Base-by-base conservation (phyloP, 2,888 invertebrate genomes). In the Calliopum simillimum region DNA sequence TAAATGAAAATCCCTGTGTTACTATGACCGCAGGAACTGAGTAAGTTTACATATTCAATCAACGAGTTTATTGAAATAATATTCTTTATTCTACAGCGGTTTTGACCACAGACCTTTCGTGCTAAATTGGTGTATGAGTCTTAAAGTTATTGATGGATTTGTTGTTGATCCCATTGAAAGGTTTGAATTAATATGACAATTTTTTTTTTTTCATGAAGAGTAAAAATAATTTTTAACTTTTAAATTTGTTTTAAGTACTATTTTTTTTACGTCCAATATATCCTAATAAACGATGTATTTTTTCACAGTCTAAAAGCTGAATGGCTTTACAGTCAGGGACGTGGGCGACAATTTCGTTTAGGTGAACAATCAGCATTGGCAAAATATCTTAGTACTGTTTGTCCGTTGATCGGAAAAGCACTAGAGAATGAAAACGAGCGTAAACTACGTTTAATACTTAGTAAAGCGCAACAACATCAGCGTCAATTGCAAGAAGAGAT, bases 241-340 rank as follows among this genome's bases (percentile, higher is more conserved):
- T 12, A 3, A 16, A 3, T 44, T 46, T 44, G 4, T 6, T n/a
- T 14, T 33, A 58, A 5, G 23, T n/a, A 53, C 19, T 23, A 21
- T 25, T 44, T 13, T 2, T 6, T 61, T 43, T 33, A 2, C 21
- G 8, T n/a, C 0, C 12, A 33, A 2, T 33, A 33, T 6, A 2
- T 49, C 4, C 16, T 14, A 25, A 33, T n/a, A 33, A 14, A 51
- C 51, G 2, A 41, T 61, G 55, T 53, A 1, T 12, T 53, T 21
- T 3, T n/a, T 65, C 70, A n/a, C 58, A 96, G 97, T 84, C 88
- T 97, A 76, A 94, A 95, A 88, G 97, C 96, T 0, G 97, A 97
- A 84, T 98, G 97, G 97, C 87, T 97, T 70, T 97, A 96, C 87
- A 96, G 96, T 75, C 97, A 97, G 88, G 97, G 97, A 58, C 91